Percentiles rank a stretch among this genome's conserved stretches.
phyloP scores from a whole-genome alignment of 2,797 vertebrate genomes.

The Helarctos malayanus region DNA sequence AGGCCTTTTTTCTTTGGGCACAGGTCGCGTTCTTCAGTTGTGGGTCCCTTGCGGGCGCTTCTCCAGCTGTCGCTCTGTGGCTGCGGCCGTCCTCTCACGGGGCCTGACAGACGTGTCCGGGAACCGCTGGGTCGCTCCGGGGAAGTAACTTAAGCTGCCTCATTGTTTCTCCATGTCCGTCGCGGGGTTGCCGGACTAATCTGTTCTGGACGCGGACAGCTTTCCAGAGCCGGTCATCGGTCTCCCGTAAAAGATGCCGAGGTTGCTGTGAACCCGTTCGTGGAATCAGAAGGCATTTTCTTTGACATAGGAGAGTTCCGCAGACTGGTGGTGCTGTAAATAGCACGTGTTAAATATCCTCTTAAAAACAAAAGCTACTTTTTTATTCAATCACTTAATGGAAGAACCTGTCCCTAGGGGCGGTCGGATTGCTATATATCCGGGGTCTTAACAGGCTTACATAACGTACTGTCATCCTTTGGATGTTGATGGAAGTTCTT shows the following conservation, averaged over 20 bases:
- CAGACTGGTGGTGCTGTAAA: constrained; percentile 26
- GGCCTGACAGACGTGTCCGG: not conserved
- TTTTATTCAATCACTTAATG: not conserved
- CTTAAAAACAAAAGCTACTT: constrained; percentile 46
- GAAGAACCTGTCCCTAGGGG: not conserved
- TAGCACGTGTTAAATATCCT: constrained; percentile 42
- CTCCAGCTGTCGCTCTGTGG: too few species aligned
- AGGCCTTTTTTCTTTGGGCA: not conserved
- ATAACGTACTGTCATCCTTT: not conserved
- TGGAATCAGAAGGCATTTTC: constrained; percentile 26
- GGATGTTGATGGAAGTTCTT: not conserved
- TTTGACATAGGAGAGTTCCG: constrained; percentile 40
- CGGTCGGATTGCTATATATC: not conserved
- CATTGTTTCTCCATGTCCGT: not conserved
- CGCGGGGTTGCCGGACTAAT: not conserved
- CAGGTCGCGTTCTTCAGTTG: not conserved
- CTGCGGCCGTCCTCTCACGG: not conserved
- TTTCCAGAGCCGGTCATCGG: not conserved
- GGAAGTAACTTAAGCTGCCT: not conserved
- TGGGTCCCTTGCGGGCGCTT: not conserved
- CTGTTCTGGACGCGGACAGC: not conserved
- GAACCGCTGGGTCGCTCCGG: not conserved
- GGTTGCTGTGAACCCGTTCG: not conserved
- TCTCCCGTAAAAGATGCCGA: not conserved
- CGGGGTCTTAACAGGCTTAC: not conserved